Base-by-base conservation (phyloP, 2,888 invertebrate genomes). In the Synergus japonicus region DNA sequence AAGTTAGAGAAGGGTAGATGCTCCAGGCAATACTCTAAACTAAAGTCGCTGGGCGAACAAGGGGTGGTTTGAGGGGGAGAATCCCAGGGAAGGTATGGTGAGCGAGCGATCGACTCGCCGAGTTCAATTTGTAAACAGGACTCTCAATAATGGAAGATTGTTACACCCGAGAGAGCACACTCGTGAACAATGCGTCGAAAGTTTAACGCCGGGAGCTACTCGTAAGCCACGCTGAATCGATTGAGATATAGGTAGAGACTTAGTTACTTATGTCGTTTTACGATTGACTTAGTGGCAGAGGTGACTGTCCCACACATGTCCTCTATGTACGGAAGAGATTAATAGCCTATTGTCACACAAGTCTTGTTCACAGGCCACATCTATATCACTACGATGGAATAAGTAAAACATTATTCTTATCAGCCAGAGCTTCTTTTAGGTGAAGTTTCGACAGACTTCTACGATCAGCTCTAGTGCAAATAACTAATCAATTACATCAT, bases 81-180 rank as follows among this genome's bases (percentile, higher is more conserved):
- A 63, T 58, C 41, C 12, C 43, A 18, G 78, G 49, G 49, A 58
- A 18, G n/a, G 64, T 18, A 54, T 22, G 46, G 63, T 76, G 66
- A 41, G 78, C 78, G 67, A 78, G 65, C 84, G 83, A 87, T 88
- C 86, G 83, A 87, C 86, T 88, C 79, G 79, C 67, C 66, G 85
- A 86, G 87, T 90, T 89, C 90, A 87, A 91, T 91, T 90, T 89
- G 91, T 91, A 91, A 91, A 91, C 91, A 91, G 88, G 84, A 86
- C 88, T 88, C 88, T 90, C 90, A 88, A 90, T 90, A 90, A 90
- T 89, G 88, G 87, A 84, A 84, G 87, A 90, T 87, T 85, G 88
- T 90, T 90, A 88, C 89, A 88, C 85, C 83, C 86, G 82, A 80
- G 82, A 81, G 83, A 87, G 82, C 82, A 82, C 81, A 79, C 81